A percentile compares a stretch with the other conserved stretches of the same genome.
Conservation (phyloP, 2,888 invertebrate genomes). For the Trisateles emortualis region DNA sequence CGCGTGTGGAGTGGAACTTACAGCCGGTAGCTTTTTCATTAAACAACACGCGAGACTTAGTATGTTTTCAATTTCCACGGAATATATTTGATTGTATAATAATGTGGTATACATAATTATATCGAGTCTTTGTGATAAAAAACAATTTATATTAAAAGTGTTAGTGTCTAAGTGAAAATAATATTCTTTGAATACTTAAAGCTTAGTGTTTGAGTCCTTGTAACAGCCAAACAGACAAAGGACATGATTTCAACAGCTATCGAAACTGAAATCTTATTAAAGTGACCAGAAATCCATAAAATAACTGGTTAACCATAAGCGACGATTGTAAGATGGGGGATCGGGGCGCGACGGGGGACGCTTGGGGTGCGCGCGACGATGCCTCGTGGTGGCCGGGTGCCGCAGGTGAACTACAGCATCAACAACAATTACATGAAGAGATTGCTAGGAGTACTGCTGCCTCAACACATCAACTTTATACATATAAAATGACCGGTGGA, state of each 20-base stretch:
- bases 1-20: conserved; percentile 83
- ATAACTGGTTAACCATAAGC: conserved; percentile 80
- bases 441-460: conserved; percentile 79
- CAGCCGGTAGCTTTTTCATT: conserved; percentile 80
- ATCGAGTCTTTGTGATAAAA: conserved; percentile 77
- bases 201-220: no score
- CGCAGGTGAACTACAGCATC: conserved; percentile 83
- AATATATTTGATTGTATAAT: conserved; percentile 51
- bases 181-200: conserved; percentile 38
- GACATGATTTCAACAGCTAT: conserved; percentile 69
- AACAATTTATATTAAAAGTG: conserved; percentile 58
- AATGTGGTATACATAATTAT: conserved; percentile 62
- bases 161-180: conserved; percentile 55
- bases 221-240: no score
- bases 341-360: conserved; percentile 85
- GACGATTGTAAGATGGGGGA: conserved; percentile 82
- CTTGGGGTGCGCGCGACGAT: conserved; percentile 87
- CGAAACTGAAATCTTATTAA: conserved; percentile 61
- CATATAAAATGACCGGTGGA: conserved; percentile 95
- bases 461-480: conserved; percentile 91
- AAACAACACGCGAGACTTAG: conserved; percentile 63
- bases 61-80: conserved; percentile 56
- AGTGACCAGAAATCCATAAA: conserved; percentile 68
- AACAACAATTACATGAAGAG: conserved; percentile 83
- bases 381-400: conserved; percentile 85